These are phyloP conservation scores for Liodrosophila aerea DNA, from an alignment of 2,888 invertebrate genomes.

Conservation along the genomic window DNA sequence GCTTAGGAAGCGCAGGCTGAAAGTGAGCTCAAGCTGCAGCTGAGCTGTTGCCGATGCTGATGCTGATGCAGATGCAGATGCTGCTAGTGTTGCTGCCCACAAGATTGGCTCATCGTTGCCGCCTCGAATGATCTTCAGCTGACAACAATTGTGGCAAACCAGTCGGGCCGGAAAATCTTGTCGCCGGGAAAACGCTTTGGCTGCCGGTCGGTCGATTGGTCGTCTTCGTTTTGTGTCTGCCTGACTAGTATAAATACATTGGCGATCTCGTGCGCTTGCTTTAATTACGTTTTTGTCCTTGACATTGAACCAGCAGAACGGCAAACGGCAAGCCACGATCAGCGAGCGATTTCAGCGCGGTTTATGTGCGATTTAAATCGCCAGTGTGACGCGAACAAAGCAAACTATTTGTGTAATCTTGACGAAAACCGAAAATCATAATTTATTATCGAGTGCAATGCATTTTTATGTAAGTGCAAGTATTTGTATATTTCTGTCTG, in stretches of 20 bases:
- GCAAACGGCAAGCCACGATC: slow-evolving; percentile 14
- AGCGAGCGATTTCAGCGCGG: slow-evolving; percentile 44
- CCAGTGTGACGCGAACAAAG: slow-evolving; percentile 24
- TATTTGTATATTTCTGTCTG: background rate
- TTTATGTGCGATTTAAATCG: slow-evolving; percentile 49
- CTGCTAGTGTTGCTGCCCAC: slow-evolving; percentile 22
- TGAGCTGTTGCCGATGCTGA: slow-evolving; percentile 5
- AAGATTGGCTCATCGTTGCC: slow-evolving; percentile 34
- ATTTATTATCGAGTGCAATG: slow-evolving; percentile 31
- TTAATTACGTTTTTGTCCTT: slow-evolving; percentile 82
- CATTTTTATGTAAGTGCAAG: slow-evolving; percentile 59
- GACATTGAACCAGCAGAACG: slow-evolving; percentile 73
- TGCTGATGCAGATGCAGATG: background rate
- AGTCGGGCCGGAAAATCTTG: slow-evolving; percentile 74
- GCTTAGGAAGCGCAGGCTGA: slow-evolving; percentile 59
- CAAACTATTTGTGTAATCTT: slow-evolving; percentile 24
- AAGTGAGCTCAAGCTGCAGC: slow-evolving; percentile 6
- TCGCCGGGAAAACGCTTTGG: slow-evolving; percentile 66
- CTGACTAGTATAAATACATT: slow-evolving; percentile 74
- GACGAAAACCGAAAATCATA: slow-evolving; percentile 6
- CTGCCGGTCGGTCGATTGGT: slow-evolving; percentile 52
- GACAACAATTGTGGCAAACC: slow-evolving; percentile 56
- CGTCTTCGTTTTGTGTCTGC: slow-evolving; percentile 51
- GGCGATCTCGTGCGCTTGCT: slow-evolving; percentile 73
- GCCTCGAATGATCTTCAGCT: slow-evolving; percentile 24